Conservation (phyloP, 1,140 invertebrate genomes). For the Wasmannia auropunctata region DNA sequence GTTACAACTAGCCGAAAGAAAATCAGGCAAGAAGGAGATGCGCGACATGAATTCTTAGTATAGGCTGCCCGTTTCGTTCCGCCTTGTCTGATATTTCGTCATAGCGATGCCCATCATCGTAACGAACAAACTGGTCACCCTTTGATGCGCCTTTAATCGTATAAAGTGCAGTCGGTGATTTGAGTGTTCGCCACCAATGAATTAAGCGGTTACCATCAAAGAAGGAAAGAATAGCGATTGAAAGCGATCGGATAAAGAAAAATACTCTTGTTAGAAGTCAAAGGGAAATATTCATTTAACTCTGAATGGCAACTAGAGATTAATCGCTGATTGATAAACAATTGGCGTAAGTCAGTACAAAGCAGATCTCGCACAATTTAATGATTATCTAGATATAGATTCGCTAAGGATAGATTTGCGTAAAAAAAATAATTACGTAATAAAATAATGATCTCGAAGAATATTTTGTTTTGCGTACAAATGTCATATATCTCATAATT, state of each 20-base stretch:
- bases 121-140: neutral
- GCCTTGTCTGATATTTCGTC: constrained; percentile 5
- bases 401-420: neutral
- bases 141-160: constrained; percentile 59
- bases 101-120: neutral
- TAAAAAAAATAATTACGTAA: neutral
- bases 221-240: neutral
- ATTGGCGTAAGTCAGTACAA: neutral
- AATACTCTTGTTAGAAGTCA: constrained; percentile 5
- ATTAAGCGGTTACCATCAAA: neutral
- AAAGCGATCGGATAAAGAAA: constrained; percentile 1
- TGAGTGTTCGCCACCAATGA: neutral
- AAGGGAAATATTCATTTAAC: neutral
- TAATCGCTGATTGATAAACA: neutral
- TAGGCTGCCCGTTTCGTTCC: neutral
- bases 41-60: constrained; percentile 60
- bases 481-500: neutral
- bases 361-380: neutral
- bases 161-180: constrained; percentile 56
- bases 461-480: neutral
- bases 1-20: constrained; percentile 53
- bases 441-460: neutral
- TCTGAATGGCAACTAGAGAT: constrained; percentile 4
- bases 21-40: constrained; percentile 50
- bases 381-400: neutral